Percentiles rank a stretch among this genome's conserved stretches.
These are phyloP conservation scores for Malthinus seriepunctatus DNA, from an alignment of 2,888 invertebrate genomes.

Conservation along the genomic window DNA sequence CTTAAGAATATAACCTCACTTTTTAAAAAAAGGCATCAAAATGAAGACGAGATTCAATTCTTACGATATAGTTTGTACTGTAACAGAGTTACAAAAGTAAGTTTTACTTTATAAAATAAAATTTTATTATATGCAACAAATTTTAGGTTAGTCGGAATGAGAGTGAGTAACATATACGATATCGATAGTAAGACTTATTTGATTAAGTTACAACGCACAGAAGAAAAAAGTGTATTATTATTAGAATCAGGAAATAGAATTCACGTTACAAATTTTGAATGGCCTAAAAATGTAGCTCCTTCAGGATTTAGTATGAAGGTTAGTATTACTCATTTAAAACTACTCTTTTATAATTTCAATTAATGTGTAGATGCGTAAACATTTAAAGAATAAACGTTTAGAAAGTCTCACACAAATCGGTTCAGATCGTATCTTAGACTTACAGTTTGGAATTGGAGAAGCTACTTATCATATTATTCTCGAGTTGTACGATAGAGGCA, in stretches of 20 bases:
- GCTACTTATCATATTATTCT: constrained; percentile 94
- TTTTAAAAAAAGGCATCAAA: constrained; percentile 35
- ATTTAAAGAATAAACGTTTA: constrained; percentile 91
- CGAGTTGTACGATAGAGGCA: constrained; percentile 95
- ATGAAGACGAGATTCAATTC: constrained; percentile 97
- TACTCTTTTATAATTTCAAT: constrained; percentile 30
- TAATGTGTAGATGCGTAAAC: constrained; percentile 82
- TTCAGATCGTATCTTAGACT: constrained; percentile 88
- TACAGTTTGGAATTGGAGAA: constrained; percentile 93
- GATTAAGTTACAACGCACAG: constrained; percentile 81
- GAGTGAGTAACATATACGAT: constrained; percentile 97
- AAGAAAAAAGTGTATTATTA: constrained; percentile 85
- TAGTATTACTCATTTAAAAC: not conserved
- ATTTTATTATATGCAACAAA: constrained; percentile 11
- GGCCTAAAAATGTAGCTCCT: constrained; percentile 96
- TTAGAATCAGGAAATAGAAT: constrained; percentile 94
- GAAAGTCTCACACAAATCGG: constrained; percentile 87
- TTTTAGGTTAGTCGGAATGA: constrained; percentile 80
- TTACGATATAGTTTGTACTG: constrained; percentile 86
- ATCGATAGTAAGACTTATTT: constrained; percentile 96
- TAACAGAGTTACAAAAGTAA: constrained; percentile 86
- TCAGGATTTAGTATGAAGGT: constrained; percentile 99
- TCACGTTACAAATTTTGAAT: constrained; percentile 94
- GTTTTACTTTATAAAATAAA: constrained; percentile 30
- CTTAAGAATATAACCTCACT: constrained; percentile 6